Percentiles rank a stretch among this genome's conserved stretches.
Conservation (phyloP, 2,113 vertebrate genomes). For the Pituophis catenifer region DNA sequence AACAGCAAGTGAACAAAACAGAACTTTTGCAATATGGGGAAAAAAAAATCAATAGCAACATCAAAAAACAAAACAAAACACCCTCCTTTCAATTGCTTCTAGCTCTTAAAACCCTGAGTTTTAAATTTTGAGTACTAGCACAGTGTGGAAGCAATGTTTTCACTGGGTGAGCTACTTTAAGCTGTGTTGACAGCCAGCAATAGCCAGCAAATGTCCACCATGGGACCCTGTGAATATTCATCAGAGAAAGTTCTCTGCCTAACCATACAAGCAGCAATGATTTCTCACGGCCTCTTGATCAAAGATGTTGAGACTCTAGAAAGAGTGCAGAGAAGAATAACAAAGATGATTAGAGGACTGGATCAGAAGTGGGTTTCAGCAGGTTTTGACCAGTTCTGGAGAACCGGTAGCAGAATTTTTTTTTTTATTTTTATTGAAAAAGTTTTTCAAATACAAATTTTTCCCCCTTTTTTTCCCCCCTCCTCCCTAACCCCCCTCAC, state of each 20-base stretch:
- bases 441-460: no score
- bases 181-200: background rate
- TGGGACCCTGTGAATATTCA: background rate
- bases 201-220: background rate
- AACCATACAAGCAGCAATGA: background rate
- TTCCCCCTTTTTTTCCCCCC: no score
- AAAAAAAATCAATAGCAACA: background rate
- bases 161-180: background rate
- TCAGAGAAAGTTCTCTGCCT: conserved; percentile 1
- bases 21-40: background rate
- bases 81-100: background rate
- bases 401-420: no score
- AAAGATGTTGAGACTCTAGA: no score
- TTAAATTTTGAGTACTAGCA: background rate
- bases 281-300: background rate
- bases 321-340: no score
- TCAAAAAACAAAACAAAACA: background rate
- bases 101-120: background rate
- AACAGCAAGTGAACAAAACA: background rate
- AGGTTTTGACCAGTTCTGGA: no score
- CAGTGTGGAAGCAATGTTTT: background rate
- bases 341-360: no score
- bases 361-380: no score
- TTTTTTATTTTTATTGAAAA: no score
- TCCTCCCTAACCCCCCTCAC: no score